Conservation (phyloP, 2,113 vertebrate species). For the Pipa parva region DNA sequence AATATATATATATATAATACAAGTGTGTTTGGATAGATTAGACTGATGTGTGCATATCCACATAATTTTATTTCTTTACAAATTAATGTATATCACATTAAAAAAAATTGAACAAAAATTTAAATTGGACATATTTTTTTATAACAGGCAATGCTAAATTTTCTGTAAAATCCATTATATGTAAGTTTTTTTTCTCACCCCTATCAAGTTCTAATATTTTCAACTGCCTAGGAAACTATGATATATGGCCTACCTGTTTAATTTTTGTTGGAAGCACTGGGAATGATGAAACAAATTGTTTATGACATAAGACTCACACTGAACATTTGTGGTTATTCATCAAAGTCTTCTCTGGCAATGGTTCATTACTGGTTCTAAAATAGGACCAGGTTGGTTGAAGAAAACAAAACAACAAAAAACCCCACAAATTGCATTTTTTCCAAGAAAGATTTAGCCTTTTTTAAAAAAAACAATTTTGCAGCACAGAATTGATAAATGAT, state of each 20-base stretch:
- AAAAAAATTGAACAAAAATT: too few relatives aligned
- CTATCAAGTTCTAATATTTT: conserved; percentile 23
- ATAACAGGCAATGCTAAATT: too few relatives aligned
- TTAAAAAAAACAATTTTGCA: conserved; percentile 4
- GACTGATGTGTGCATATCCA: too few relatives aligned
- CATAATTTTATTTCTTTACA: too few relatives aligned
- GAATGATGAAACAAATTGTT: conserved; percentile 37
- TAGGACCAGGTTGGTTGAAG: conserved; percentile 26
- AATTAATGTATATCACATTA: too few relatives aligned
- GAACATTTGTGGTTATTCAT: conserved; percentile 38
- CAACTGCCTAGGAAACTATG: conserved; percentile 22
- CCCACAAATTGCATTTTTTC: conserved; percentile 21
- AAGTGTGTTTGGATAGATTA: too few relatives aligned
- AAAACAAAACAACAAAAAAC: conserved; percentile 15
- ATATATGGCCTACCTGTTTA: conserved; percentile 29
- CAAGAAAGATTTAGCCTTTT: conserved; percentile 1
- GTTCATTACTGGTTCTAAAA: conserved; percentile 36
- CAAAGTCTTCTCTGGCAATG: conserved; percentile 30
- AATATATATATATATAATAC: too few relatives aligned
- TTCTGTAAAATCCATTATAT: too few relatives aligned
- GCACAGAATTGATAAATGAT: conserved; percentile 19
- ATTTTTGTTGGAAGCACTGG: conserved; percentile 33
- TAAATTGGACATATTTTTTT: too few relatives aligned
- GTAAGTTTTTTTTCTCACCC: not conserved
- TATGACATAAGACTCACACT: conserved; percentile 28